Evolutionary conservation across 2,797 vertebrate species (phyloP).

Genomic region (Takifugu rubripes): DNA sequence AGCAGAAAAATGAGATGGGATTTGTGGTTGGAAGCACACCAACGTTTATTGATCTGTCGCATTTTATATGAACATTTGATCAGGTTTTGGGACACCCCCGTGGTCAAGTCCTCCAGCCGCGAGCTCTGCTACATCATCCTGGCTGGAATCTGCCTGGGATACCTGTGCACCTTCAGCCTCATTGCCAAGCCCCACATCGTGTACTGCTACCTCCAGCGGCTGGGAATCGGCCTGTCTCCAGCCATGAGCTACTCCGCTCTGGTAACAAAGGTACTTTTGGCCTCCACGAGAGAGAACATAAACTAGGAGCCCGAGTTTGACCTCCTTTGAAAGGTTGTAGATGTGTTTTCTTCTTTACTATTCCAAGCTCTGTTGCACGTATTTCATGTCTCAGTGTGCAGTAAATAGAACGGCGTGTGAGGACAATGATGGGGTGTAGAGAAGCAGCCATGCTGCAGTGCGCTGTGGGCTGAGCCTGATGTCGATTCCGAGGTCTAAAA

Average conservation of each 20-base stretch:
- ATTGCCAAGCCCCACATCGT: constrained; percentile 93
- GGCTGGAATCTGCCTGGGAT: constrained; percentile 93
- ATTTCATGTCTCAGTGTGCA: background rate
- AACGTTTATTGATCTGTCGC: background rate
- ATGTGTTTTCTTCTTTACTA: background rate
- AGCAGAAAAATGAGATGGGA: background rate
- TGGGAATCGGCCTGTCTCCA: constrained; percentile 94
- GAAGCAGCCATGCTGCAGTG: constrained; percentile 14
- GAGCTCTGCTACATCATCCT: constrained; percentile 99
- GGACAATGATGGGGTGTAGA: constrained; percentile 12
- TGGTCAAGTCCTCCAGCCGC: constrained; percentile 97
- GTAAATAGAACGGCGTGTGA: constrained; percentile 12
- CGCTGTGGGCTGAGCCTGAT: constrained; percentile 47
- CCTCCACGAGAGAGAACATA: background rate
- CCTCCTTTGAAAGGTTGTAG: background rate
- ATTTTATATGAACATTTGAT: background rate
- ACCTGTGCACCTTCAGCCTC: constrained; percentile 96
- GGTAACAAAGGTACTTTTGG: constrained; percentile 83
- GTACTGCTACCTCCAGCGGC: constrained; percentile 94
- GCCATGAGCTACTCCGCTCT: constrained; percentile 99
- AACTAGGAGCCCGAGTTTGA: background rate
- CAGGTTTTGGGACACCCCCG: constrained; percentile 93
- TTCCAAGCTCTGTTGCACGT: background rate
- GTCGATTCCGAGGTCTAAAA: constrained; percentile 38
- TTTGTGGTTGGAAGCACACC: no score